Base-by-base conservation (phyloP, 2,888 invertebrate genomes). In the Encarsia formosa region DNA sequence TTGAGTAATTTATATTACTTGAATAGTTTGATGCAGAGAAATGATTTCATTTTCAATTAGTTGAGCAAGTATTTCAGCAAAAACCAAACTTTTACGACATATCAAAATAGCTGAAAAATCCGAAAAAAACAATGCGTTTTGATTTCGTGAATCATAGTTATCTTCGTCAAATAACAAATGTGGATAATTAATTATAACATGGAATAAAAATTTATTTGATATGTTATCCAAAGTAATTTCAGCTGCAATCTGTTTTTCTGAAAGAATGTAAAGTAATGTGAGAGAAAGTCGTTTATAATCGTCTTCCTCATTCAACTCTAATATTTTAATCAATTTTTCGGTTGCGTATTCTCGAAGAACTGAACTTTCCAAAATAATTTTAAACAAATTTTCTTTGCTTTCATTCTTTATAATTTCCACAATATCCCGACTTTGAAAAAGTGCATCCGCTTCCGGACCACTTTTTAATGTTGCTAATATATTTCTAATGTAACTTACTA, bases 321-420 rank as follows among this genome's bases (percentile, higher is more conserved):
- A 65, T 37, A 80, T 72, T 35, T 73, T 68, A 16, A 80, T 76
- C 42, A 81, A 66, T 61, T 79, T 79, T 52, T 80, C 80, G 0
- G 79, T 79, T 0, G 79, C 77, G 56, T 80, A 80, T 58, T 81
- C 81, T 20, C 79, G 65, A 6, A 81, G 61, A 35, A 80, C 75
- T 11, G 71, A 68, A 52, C 80, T 80, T 51, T 77, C 76, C n/a
- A 81, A 67, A 32, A 81, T 77, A 50, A 81, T 64, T 59, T 73
- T 73, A 3, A 80, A 72, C 16, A 81, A 64, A 57, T 78, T 77
- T 20, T 72, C 69, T 29, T 63, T 65, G 26, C 65, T 64, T 22
- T 68, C 63, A 38, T 59, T 57, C 3, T 65, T 60, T 13, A 73
- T 64, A 3, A 71, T 67, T n/a, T 72, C 70, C 1, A 70, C 65